Evolutionary conservation across 1,140 invertebrate species (phyloP), one percentile per base, ranked within the genome.

Genomic region (Pissodes strobi): DNA sequence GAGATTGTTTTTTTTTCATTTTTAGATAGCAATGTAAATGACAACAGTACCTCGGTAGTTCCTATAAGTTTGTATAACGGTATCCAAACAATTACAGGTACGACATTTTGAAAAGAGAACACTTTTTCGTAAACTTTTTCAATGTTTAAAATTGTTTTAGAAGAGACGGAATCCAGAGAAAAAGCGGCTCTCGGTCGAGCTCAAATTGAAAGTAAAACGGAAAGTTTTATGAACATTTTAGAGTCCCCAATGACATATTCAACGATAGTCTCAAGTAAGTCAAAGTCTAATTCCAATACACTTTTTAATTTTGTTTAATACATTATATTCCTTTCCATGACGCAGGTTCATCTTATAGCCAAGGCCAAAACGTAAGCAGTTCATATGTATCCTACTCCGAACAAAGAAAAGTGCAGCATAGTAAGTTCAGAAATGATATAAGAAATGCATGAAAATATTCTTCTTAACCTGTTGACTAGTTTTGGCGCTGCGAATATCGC

Each of bases 211-310:
- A 22, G 22, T 15, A 49, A 30, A 3, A 49, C 46, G 3, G 19
- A 30, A 49, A 49, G 46, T 27, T 49, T 49, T 19, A 45, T 45
- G 25, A 13, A 49, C 23, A 49, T 49, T 27, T 13, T 49, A 49
- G 22, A 49, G 12, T 49, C 46, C 8, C 46, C 46, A 25, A 48
- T 19, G 8, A 12, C 21, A 23, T 27, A 3, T 25, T 25, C 46
- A 15, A 49, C 21, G 2, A 5, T 49, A 25, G 12, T 27, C 13
- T 49, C 46, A 49, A 49, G 46, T 49, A 13, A 49, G 46, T 23
- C 2, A 12, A 22, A 5, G n/a, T n/a, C n/a, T n/a, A n/a, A n/a
- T n/a, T n/a, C n/a, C n/a, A n/a, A n/a, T n/a, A n/a, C n/a, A n/a
- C n/a, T n/a, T n/a, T n/a, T n/a, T n/a, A n/a, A n/a, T n/a, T n/a